phyloP scores from a whole-genome alignment of 2,113 vertebrate genomes.

The Dendropsophus ebraccatus region DNA sequence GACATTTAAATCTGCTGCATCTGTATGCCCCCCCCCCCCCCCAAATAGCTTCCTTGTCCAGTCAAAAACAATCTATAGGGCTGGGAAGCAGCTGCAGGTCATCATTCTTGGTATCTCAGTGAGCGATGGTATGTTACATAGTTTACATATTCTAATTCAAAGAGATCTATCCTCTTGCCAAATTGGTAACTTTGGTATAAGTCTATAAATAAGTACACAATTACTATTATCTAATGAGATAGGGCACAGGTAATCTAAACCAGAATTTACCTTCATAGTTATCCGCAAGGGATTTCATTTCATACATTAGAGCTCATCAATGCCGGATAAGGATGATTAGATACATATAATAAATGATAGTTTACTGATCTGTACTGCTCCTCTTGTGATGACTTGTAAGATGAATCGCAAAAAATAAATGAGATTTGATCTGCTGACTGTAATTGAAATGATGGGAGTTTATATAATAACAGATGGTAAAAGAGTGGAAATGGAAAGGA shows the following conservation, averaged over 20 bases:
- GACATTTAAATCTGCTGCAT: too few relatives aligned
- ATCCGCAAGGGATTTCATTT: background rate
- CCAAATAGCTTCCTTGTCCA: background rate
- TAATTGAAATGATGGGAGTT: constrained; percentile 11
- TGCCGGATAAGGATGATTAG: constrained; percentile 8
- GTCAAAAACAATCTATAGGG: background rate
- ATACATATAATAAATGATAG: constrained; percentile 1
- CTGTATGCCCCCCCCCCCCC: too few relatives aligned
- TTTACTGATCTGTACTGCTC: background rate
- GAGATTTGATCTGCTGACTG: constrained; percentile 6
- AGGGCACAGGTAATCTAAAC: background rate
- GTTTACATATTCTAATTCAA: background rate
- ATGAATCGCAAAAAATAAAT: constrained; percentile 24
- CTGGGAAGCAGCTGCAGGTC: background rate
- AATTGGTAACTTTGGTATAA: background rate
- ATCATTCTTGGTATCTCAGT: background rate
- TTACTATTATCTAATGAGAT: constrained; percentile 3
- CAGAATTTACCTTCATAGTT: constrained; percentile 6
- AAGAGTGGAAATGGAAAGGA: background rate
- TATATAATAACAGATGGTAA: constrained; percentile 47
- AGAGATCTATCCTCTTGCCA: background rate
- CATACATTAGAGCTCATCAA: background rate
- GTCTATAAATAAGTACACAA: background rate
- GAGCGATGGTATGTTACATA: background rate
- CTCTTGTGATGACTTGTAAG: constrained; percentile 18